Evolutionary conservation across 2,113 vertebrate species (phyloP).

Genomic region (Phocoena sinus): DNA sequence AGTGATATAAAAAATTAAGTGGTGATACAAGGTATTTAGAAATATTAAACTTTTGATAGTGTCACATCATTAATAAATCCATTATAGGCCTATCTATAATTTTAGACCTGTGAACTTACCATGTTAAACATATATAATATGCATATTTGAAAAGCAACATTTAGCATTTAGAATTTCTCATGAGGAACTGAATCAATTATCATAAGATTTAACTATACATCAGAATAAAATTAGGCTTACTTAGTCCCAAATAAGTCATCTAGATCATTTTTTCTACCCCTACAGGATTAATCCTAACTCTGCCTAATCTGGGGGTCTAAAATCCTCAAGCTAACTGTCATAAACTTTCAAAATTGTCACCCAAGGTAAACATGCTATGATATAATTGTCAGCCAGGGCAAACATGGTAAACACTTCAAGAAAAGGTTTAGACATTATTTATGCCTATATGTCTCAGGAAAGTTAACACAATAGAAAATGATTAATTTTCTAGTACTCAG

Average conservation of each 20-base stretch:
- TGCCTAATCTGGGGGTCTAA: neutral
- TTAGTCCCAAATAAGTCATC: neutral
- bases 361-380: neutral
- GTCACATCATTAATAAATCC: constrained; percentile 24
- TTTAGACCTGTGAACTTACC: neutral
- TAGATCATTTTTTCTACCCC: neutral
- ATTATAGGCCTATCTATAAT: neutral
- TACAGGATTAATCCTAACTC: neutral
- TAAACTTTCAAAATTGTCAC: neutral
- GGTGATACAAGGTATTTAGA: neutral
- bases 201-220: neutral
- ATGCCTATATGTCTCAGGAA: neutral
- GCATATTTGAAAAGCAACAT: neutral
- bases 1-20: constrained; percentile 23
- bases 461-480: neutral
- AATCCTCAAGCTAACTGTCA: neutral
- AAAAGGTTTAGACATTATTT: neutral
- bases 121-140: constrained; percentile 21
- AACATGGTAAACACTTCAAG: neutral
- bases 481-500: neutral
- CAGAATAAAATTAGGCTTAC: neutral
- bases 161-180: constrained; percentile 7
- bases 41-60: constrained; percentile 42
- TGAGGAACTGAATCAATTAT: neutral
- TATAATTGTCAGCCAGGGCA: neutral